phyloP scores from a whole-genome alignment of 2,113 vertebrate genomes.

The Pardalotus punctatus region DNA sequence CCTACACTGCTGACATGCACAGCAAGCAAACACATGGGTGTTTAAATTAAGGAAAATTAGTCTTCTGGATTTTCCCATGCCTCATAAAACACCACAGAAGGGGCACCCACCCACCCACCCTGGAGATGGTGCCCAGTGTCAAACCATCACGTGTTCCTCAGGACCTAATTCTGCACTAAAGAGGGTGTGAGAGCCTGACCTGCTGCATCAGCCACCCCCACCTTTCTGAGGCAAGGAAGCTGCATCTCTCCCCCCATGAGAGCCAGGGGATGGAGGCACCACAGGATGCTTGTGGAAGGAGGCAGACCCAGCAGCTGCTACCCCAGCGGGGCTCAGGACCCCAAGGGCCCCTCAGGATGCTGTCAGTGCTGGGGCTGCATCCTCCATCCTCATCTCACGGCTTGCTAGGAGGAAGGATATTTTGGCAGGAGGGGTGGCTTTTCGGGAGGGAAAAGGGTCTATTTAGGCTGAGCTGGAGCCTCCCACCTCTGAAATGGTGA shows the following conservation, averaged over 20 bases:
- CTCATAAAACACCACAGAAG: background rate
- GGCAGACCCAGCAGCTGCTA: rapidly evolving
- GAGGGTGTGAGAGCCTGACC: background rate
- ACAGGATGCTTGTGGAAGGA: rapidly evolving
- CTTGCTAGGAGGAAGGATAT: background rate
- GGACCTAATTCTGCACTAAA: background rate
- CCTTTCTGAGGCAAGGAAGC: rapidly evolving
- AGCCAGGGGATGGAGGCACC: background rate
- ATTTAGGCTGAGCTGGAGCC: background rate
- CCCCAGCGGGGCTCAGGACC: background rate
- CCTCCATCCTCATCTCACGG: background rate
- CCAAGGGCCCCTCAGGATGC: background rate
- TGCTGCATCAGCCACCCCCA: background rate
- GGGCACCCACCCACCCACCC: background rate
- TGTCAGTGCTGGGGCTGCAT: background rate
- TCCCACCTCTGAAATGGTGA: background rate
- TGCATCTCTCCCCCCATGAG: background rate
- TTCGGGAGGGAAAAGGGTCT: background rate
- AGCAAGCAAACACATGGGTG: rapidly evolving
- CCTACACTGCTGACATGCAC: background rate
- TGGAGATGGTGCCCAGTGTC: background rate
- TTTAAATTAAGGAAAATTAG: background rate
- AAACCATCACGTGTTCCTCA: background rate
- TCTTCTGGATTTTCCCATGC: background rate
- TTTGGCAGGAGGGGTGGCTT: background rate